phyloP scores from a whole-genome alignment of 2,888 invertebrate species.

The Andrena camellia region DNA sequence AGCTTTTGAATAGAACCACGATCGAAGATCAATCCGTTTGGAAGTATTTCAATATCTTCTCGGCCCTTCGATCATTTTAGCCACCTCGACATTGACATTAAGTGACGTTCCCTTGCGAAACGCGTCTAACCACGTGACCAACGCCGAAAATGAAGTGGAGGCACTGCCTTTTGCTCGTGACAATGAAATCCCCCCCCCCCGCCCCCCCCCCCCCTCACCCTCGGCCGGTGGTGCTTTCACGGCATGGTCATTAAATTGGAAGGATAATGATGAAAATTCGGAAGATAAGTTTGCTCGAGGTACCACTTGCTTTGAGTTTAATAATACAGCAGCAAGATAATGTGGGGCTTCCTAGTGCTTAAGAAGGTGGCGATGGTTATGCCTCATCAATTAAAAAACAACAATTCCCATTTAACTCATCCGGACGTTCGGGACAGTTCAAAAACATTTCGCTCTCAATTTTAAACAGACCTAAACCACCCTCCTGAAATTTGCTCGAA shows the following conservation, averaged over 20 bases:
- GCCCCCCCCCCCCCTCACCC: neutral
- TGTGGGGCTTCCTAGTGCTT: too few relatives aligned
- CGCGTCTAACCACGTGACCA: neutral
- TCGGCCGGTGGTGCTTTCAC: neutral
- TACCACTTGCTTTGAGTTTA: too few relatives aligned
- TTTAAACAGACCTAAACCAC: too few relatives aligned
- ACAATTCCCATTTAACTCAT: too few relatives aligned
- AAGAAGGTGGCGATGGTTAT: too few relatives aligned
- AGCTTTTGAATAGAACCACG: constrained; percentile 30
- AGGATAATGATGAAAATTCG: neutral
- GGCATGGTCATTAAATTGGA: neutral
- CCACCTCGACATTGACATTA: constrained; percentile 16
- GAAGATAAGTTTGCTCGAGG: constrained; percentile 1
- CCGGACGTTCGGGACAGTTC: too few relatives aligned
- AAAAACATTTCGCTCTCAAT: too few relatives aligned
- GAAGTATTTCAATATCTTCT: neutral
- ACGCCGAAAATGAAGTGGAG: neutral
- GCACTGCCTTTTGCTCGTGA: neutral
- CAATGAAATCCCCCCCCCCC: neutral
- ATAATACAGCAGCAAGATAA: too few relatives aligned
- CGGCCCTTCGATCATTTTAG: neutral
- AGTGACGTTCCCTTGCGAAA: neutral
- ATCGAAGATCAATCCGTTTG: neutral
- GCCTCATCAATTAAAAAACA: too few relatives aligned
- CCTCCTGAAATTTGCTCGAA: too few relatives aligned